Evolutionary conservation across 1,140 invertebrate genomes (phyloP).

Genomic region (Holotrichia oblita): DNA sequence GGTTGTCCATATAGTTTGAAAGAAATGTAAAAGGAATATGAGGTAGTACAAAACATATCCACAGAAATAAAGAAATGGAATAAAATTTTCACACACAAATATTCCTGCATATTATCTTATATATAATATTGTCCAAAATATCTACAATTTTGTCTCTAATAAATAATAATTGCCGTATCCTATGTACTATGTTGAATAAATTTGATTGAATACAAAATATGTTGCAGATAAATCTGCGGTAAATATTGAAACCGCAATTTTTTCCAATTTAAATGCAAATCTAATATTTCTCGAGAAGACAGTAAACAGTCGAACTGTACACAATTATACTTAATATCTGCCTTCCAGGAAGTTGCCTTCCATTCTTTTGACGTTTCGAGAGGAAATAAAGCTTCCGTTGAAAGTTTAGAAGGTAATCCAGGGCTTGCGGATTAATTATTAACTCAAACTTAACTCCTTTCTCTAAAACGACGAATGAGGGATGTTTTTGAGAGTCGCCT

Average conservation of each 20-base stretch:
- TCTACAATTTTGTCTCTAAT: too few species aligned
- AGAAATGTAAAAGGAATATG: neutral
- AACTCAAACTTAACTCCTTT: neutral
- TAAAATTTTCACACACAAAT: neutral
- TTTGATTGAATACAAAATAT: too few species aligned
- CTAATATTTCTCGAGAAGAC: slow-evolving; percentile 9
- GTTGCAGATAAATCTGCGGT: too few species aligned
- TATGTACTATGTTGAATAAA: too few species aligned
- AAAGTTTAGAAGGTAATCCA: slow-evolving; percentile 23
- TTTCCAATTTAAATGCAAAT: neutral
- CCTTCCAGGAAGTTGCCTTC: neutral
- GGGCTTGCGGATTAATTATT: slow-evolving; percentile 40
- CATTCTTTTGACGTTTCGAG: slow-evolving; percentile 21
- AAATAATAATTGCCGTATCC: too few species aligned
- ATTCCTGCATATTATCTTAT: neutral
- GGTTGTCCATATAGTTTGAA: neutral
- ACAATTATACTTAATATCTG: slow-evolving; percentile 28
- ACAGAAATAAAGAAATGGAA: neutral
- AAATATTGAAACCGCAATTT: neutral
- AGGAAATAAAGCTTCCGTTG: neutral
- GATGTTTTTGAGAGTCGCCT: neutral
- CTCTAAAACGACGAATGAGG: neutral
- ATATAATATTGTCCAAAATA: too few species aligned
- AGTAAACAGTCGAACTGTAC: slow-evolving; percentile 23
- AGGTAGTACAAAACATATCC: neutral